Base-by-base conservation (phyloP, 2,113 vertebrate species). In the Gobius niger region DNA sequence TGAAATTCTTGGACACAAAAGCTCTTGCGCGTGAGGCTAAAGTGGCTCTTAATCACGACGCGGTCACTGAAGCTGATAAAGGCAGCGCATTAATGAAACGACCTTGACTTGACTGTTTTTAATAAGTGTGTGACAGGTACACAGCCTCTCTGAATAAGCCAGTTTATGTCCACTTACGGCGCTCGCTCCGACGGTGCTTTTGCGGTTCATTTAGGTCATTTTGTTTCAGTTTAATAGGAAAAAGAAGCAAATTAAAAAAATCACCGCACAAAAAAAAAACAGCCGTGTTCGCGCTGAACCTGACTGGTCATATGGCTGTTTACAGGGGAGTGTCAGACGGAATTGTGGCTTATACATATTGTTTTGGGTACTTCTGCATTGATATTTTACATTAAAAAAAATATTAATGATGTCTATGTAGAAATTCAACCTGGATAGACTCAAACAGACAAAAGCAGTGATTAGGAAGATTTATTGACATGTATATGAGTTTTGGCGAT, bases 21-120 rank as follows among this genome's bases (percentile, higher is more conserved):
- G 80, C 65, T 77, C 72, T 81, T 81, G 76, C 74, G 70, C 77
- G 84, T 79, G 24, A 34, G 73, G 76, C 68, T 59, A 82, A 86
- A 87, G 85, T 78, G 82, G 85, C 68, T 73, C 66, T 88, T 82
- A 79, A 65, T 87, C 77, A 76, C 73, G 60, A 65, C 80, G 78
- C 63, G 77, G 73, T 69, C 51, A 72, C 71, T 83, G 74, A 74
- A 80, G 79, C 80, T 77, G 72, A 86, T 86, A 87, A 89, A 87
- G 76, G 81, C 52, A 85, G 70, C 76, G 70, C 67, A 78, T 81
- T 89, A 91, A 91, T 88, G 87, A 82, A 89, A 85, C 79, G 79
- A 89, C 86, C 86, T 86, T 87, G 81, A 79, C 81, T 84, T 85
- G 63, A 75, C 47, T 69, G 65, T 65, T 82, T 88, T 85, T 79